Percentiles rank a stretch among this genome's conserved stretches.
Evolutionary conservation across 2,113 vertebrate genomes (phyloP).

Genomic region (Cathartes aura): DNA sequence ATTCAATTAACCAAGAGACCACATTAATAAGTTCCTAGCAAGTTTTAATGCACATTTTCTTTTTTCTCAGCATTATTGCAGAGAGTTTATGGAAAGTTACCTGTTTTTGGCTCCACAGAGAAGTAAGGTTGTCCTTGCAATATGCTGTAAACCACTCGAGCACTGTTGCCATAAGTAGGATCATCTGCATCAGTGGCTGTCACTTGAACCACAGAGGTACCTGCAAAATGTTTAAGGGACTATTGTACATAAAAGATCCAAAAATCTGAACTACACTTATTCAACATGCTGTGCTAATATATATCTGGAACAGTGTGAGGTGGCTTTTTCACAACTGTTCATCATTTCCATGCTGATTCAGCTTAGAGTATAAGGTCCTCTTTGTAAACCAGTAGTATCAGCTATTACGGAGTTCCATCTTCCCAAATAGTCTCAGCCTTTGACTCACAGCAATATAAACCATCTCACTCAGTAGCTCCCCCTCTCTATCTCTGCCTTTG

Average conservation of each 20-base stretch:
- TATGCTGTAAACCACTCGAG: constrained; percentile 96
- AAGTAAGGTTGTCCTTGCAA: constrained; percentile 96
- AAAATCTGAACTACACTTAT: background rate
- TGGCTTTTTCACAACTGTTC: background rate
- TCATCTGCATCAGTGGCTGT: constrained; percentile 96
- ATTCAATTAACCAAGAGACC: background rate
- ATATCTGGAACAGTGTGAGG: background rate
- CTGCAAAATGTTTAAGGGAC: constrained; percentile 71
- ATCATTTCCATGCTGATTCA: background rate
- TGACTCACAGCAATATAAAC: background rate
- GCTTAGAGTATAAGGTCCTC: background rate
- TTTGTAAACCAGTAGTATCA: background rate
- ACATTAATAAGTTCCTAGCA: background rate
- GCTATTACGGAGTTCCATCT: background rate
- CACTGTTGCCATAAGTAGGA: constrained; percentile 95
- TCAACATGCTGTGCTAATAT: background rate
- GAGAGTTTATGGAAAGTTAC: constrained; percentile 65
- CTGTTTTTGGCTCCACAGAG: constrained; percentile 97
- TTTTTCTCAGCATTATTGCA: background rate
- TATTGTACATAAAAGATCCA: background rate
- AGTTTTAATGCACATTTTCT: background rate
- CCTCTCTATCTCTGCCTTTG: background rate
- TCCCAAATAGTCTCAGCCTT: background rate
- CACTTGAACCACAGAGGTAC: constrained; percentile 95
- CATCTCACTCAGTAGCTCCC: background rate